Conservation (phyloP, 2,888 invertebrate species). For the Cheilosia pagana region DNA sequence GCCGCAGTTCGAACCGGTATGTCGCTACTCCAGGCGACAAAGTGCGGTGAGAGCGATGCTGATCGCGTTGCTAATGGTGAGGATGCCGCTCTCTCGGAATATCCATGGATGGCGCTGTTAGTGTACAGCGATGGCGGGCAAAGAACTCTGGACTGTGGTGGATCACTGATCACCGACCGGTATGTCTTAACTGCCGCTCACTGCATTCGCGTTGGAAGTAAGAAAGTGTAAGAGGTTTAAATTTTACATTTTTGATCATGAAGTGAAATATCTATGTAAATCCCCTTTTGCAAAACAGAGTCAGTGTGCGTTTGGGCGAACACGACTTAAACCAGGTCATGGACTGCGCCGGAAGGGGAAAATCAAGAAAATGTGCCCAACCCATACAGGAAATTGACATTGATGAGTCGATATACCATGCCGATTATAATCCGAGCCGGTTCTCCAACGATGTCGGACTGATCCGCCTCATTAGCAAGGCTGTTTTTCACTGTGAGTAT, state of each 20-base stretch:
- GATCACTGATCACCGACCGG: constrained; percentile 75
- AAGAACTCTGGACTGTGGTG: constrained; percentile 79
- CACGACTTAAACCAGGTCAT: constrained; percentile 78
- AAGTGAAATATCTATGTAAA: background rate
- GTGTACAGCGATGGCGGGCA: constrained; percentile 83
- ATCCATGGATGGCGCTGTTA: constrained; percentile 90
- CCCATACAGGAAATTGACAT: constrained; percentile 82
- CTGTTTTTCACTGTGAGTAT: constrained; percentile 77
- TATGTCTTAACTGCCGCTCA: constrained; percentile 78
- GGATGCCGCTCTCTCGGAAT: constrained; percentile 86
- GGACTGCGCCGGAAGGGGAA: constrained; percentile 79
- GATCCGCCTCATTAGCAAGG: constrained; percentile 82
- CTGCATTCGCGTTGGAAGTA: constrained; percentile 68
- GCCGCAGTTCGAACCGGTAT: constrained; percentile 40
- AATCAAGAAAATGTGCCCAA: constrained; percentile 79
- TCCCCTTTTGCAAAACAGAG: constrained; percentile 75
- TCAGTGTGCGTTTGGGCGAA: constrained; percentile 83
- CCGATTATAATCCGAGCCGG: constrained; percentile 82
- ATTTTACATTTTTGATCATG: background rate
- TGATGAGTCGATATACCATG: constrained; percentile 84
- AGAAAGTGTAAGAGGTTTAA: constrained; percentile 65
- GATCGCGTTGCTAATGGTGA: constrained; percentile 86
- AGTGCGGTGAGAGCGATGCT: constrained; percentile 85
- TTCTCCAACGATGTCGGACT: constrained; percentile 86
- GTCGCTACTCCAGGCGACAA: constrained; percentile 38